These are phyloP conservation scores for Petrocephalus schoutedeni DNA, from an alignment of 2,797 vertebrate species.

Conservation along the genomic window DNA sequence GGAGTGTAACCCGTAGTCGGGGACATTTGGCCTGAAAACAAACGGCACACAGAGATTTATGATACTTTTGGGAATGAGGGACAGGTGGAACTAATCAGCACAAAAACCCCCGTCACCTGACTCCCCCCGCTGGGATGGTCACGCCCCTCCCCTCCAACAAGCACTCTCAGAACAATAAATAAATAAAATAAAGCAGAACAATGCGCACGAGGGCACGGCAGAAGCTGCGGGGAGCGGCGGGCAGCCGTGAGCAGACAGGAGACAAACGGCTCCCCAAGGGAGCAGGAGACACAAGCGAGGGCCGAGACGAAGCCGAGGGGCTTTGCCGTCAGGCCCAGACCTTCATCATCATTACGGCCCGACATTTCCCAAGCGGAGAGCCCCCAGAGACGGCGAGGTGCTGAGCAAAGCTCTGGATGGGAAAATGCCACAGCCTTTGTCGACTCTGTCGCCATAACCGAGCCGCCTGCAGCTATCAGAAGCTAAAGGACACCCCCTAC, in stretches of 20 bases:
- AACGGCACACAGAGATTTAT: not conserved
- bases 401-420: not conserved
- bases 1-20: not conserved
- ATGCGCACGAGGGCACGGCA: not conserved
- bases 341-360: not conserved
- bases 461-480: not conserved
- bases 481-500: not conserved
- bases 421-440: not conserved
- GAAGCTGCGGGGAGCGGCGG: not conserved
- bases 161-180: not conserved
- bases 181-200: not conserved
- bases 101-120: not conserved
- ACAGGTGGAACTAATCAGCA: not conserved
- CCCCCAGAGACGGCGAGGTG: not conserved
- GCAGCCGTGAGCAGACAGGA: not conserved
- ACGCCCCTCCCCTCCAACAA: not conserved
- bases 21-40: not conserved
- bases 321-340: not conserved
- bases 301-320: not conserved
- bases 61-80: not conserved
- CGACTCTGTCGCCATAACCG: not conserved
- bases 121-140: not conserved
- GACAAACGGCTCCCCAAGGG: not conserved
- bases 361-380: not conserved
- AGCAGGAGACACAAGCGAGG: not conserved